These are phyloP conservation scores for Hyalella azteca DNA, from an alignment of 2,888 invertebrate genomes.

Conservation along the genomic window DNA sequence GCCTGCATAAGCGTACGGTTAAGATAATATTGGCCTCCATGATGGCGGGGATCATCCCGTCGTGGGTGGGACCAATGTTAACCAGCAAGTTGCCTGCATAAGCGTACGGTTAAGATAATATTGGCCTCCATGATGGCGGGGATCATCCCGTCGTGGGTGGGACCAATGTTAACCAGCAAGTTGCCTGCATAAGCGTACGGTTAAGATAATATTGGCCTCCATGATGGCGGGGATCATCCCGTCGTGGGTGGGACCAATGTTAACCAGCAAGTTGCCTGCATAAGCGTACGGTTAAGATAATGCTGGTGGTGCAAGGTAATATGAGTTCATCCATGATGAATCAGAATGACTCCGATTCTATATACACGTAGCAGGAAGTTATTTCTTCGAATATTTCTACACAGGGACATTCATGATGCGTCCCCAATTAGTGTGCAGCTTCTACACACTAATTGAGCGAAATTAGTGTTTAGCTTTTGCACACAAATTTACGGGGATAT, in stretches of 20 bases:
- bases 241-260: constrained; percentile 87
- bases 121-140: constrained; percentile 77
- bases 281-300: background rate
- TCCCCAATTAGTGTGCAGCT: too few species aligned
- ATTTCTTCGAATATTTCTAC: too few species aligned
- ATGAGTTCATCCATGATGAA: too few species aligned
- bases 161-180: constrained; percentile 84
- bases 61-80: constrained; percentile 88
- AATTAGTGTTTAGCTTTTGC: too few species aligned
- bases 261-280: constrained; percentile 70
- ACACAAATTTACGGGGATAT: too few species aligned
- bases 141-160: constrained; percentile 86
- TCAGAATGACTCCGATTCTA: too few species aligned
- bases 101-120: background rate
- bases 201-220: constrained; percentile 62
- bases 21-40: too few species aligned
- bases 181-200: background rate
- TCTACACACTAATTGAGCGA: too few species aligned
- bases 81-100: constrained; percentile 67
- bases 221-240: constrained; percentile 85
- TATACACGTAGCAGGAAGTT: too few species aligned
- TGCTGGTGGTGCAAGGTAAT: background rate
- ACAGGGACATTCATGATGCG: too few species aligned
- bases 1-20: too few species aligned
- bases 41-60: constrained; percentile 83